phyloP scores from a whole-genome alignment of 2,797 vertebrate genomes.

The Acanthornis magna region DNA sequence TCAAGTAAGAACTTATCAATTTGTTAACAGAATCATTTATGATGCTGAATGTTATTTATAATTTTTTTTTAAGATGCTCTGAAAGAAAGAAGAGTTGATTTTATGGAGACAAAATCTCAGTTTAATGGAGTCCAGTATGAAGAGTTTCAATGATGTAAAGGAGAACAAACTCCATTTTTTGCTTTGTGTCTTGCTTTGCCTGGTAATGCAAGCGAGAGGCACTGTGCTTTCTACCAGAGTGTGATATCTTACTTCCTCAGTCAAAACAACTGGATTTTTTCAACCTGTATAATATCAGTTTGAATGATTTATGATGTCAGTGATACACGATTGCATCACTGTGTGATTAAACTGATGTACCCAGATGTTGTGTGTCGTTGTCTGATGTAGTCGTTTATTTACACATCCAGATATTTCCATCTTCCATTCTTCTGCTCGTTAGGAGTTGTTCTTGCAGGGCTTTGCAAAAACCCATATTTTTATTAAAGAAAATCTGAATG shows the following conservation, averaged over 20 bases:
- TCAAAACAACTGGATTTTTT: background rate
- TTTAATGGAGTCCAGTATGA: background rate
- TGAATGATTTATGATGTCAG: background rate
- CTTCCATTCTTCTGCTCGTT: background rate
- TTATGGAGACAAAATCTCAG: background rate
- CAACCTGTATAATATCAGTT: background rate
- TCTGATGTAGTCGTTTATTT: background rate
- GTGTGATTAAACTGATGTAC: background rate
- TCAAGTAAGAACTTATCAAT: background rate
- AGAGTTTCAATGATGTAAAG: background rate
- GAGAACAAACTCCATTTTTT: background rate
- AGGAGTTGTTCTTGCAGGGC: background rate
- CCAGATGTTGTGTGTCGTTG: background rate
- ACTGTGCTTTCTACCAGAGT: background rate
- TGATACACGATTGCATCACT: background rate
- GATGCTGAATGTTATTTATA: background rate
- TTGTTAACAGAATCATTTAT: background rate
- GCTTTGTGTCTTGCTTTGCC: background rate
- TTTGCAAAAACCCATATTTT: background rate
- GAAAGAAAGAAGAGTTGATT: background rate
- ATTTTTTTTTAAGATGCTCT: background rate
- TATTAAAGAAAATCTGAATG: background rate
- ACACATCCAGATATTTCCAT: background rate
- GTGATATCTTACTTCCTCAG: background rate
- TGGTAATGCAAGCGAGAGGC: background rate